phyloP scores from a whole-genome alignment of 2,113 vertebrate species.

The Solenodon paradoxus region DNA sequence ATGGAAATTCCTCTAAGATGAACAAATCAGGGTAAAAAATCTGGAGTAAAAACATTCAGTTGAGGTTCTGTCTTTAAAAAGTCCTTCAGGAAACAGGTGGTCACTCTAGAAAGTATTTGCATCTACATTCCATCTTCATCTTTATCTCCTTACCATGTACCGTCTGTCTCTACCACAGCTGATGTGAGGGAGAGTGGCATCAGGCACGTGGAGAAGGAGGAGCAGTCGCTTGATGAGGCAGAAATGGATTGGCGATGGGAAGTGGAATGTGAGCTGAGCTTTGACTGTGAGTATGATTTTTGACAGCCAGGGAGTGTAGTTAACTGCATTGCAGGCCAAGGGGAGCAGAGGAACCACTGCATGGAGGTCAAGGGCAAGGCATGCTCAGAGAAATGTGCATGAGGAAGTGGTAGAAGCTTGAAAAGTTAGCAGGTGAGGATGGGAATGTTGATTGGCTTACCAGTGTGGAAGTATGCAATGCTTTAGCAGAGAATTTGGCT shows the following conservation, averaged over 20 bases:
- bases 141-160: neutral
- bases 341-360: neutral
- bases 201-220: neutral
- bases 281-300: neutral
- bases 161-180: fast-evolving
- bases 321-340: neutral
- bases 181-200: neutral
- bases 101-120: neutral
- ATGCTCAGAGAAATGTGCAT: neutral
- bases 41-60: neutral
- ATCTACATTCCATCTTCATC: neutral
- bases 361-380: neutral
- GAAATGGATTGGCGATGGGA: neutral
- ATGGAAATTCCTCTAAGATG: neutral
- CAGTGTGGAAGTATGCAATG: neutral
- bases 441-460: neutral
- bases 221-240: neutral
- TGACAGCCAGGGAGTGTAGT: neutral
- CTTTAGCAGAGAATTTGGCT: neutral
- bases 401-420: neutral
- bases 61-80: neutral
- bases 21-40: neutral
- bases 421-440: neutral
- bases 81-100: neutral
- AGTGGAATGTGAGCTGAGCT: neutral